Evolutionary conservation across 2,113 vertebrate genomes (phyloP).

Genomic region (Tachuris rubrigastra): DNA sequence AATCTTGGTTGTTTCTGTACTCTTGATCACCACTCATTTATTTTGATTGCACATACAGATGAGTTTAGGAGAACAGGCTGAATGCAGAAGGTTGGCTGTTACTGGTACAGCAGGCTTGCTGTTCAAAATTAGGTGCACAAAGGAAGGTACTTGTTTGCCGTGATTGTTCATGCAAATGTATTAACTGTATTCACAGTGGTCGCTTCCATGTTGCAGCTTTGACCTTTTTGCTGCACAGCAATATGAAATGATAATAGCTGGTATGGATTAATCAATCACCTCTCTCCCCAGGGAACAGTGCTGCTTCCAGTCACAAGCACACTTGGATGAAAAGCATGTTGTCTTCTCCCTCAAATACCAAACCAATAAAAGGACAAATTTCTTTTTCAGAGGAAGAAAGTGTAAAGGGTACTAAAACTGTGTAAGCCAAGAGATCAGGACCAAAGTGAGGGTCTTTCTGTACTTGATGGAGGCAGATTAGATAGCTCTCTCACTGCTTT

Average conservation of each 20-base stretch:
- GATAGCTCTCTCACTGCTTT: background rate
- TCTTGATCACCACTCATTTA: background rate
- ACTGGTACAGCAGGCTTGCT: background rate
- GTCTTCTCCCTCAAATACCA: background rate
- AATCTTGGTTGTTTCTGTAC: background rate
- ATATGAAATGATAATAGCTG: background rate
- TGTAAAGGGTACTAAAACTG: background rate
- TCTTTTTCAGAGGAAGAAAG: background rate
- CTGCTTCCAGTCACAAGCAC: background rate
- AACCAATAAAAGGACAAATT: background rate
- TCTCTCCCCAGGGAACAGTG: background rate
- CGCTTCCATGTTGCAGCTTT: background rate
- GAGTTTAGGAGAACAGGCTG: background rate
- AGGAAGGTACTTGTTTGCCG: accelerated
- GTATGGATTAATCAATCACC: background rate
- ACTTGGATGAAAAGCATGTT: background rate
- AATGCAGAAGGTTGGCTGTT: background rate
- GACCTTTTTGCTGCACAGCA: background rate
- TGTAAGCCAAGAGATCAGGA: background rate
- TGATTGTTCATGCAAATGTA: background rate
- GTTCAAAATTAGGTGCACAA: background rate
- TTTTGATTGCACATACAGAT: background rate
- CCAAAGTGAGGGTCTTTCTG: background rate
- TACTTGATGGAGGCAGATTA: background rate
- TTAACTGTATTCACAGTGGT: background rate